Evolutionary conservation across 2,888 invertebrate species (phyloP), one percentile per base, ranked within the genome.

Genomic region (Epinotia brunnichana): DNA sequence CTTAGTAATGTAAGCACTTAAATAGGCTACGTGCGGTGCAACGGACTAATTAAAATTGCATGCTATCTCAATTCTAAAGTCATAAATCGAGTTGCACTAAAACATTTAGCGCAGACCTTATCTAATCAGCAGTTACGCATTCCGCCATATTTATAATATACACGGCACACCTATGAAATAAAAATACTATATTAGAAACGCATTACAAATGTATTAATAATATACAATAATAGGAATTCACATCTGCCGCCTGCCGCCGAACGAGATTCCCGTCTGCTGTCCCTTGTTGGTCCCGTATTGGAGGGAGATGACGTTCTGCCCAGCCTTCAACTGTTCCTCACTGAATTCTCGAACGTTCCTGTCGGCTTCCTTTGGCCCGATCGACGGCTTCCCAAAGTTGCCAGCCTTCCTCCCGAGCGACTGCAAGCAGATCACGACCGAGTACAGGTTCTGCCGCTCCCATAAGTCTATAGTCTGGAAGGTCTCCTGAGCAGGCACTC

Each of bases 401-500:
- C 95, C 95, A 64, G 96, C 97, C 95, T 99, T 99, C 90, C 99
- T 95, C 60, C 98, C 99, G 77, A 99, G 94, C 0, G 99, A 98
- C 87, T 98, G 97, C 77, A 99, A 93, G 87, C 99, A 99, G 83
- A 97, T 97, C 69, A 99, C 96, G 48, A 99, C 99, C n/a, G 99
- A 98, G 87, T 98, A 97, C 75, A 99, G 95, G 88, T 99, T 99
- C 90, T 98, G 98, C 85, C 96, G 95, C 90, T 99, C 99, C 97
- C 98, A 99, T 68, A 99, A 95, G 90, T 99, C 99, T 61, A 99
- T 98, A n/a, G 99, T 99, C 91, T 99, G 98, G 95, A 99, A 99
- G 48, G 97, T 97, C 90, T 99, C 99, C 85, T 97, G 97, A 53
- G 97, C 95, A 1, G 98, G 97, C 24, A 99, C 98, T 62, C 99